Conservation (phyloP, 2,113 vertebrate species). For the Reinhardtius hippoglossoides region DNA sequence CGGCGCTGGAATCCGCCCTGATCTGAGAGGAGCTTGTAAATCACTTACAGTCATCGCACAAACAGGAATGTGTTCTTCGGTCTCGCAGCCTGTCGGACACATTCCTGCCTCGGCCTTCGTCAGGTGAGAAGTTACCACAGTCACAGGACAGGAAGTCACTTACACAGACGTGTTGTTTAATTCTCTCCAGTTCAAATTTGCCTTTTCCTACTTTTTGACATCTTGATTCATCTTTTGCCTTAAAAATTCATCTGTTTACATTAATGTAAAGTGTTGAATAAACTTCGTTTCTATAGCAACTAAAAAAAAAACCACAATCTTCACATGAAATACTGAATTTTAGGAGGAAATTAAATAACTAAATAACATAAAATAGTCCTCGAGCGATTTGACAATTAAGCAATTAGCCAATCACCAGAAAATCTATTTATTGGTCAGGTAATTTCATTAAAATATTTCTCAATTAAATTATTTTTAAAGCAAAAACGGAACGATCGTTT, state of each 20-base stretch:
- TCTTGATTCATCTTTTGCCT: not conserved
- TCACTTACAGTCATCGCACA: constrained; percentile 28
- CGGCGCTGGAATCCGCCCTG: not conserved
- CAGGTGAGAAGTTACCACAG: constrained; percentile 4
- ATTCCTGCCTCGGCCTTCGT: constrained; percentile 13
- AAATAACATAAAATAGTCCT: no score
- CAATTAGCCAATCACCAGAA: no score
- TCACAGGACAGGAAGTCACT: constrained; percentile 36
- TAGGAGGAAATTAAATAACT: no score
- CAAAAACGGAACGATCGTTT: no score
- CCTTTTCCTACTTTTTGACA: not conserved
- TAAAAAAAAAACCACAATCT: no score
- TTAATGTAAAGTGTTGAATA: no score
- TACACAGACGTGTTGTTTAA: not conserved
- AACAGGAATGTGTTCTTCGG: constrained; percentile 28
- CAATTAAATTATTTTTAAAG: no score
- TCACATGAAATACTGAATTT: no score
- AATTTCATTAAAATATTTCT: no score
- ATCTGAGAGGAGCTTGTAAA: constrained; percentile 18
- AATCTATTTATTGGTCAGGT: no score
- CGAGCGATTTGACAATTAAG: no score
- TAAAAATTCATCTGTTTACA: not conserved
- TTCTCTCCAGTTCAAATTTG: not conserved
- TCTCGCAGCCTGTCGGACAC: constrained; percentile 7
- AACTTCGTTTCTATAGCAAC: no score